These are phyloP conservation scores for Arenicola marina DNA, from an alignment of 2,888 invertebrate species.

Conservation along the genomic window DNA sequence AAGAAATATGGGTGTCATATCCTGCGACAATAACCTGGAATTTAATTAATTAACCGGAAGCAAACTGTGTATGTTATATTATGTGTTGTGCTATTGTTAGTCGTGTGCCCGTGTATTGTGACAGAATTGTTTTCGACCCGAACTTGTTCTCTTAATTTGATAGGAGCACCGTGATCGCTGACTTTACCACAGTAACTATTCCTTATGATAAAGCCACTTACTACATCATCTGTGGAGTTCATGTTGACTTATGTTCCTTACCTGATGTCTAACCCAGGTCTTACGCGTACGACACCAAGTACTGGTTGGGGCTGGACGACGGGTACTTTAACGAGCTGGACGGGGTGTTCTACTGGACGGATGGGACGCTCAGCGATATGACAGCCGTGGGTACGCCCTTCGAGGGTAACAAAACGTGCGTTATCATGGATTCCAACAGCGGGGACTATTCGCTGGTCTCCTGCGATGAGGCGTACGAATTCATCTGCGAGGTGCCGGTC, in stretches of 20 bases:
- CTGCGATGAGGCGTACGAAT: not conserved
- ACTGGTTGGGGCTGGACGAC: not conserved
- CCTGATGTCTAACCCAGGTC: no score
- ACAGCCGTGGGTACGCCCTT: no score
- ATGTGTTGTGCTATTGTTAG: no score
- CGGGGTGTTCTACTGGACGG: not conserved
- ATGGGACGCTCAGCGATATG: not conserved
- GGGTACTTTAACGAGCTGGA: not conserved
- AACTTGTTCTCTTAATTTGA: no score
- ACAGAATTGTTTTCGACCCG: not conserved
- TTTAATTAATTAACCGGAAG: not conserved
- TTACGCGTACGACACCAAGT: not conserved
- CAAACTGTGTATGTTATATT: not conserved
- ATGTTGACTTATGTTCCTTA: no score
- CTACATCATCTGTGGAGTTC: no score
- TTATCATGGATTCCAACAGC: not conserved
- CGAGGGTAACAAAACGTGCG: no score
- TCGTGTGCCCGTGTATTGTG: not conserved
- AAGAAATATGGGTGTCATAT: not conserved
- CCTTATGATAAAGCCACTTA: no score
- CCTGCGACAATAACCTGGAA: not conserved
- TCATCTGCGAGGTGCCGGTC: no score
- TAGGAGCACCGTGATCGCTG: no score
- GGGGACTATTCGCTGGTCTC: not conserved
- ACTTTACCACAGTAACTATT: no score